Evolutionary conservation across 2,113 vertebrate species (phyloP), one percentile per base, ranked within the genome.

Genomic region (Butorides virescens): DNA sequence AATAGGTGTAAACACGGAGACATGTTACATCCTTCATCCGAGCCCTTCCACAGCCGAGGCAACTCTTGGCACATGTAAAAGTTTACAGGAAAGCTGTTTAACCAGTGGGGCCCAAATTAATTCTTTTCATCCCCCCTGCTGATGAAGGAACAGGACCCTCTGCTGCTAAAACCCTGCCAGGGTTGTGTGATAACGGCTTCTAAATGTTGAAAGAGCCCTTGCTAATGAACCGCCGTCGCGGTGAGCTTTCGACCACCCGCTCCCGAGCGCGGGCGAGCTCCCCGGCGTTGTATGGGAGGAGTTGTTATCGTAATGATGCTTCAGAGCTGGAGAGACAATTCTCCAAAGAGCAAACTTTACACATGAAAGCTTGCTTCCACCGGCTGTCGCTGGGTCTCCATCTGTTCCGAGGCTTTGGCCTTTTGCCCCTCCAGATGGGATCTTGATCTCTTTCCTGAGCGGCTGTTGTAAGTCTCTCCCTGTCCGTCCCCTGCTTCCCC

Each of bases 341-440:
- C 98, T 98, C 98, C 74, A 23, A 67, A 95, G 98, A 97, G 95
- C 96, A 79, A 97, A 98, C 97, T 98, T 98, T 94, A 86, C 97
- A 98, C 98, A 98, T 97, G 98, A 98, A 98, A 98, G 98, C 95
- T 37, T 84, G 95, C 97, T 97, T 92, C 84, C 56, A 96, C 95
- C 98, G 98, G 98, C 98, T 98, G 98, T 91, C 94, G 22, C 97
- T 96, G 83, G 74, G 66, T 42, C 90, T 95, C 97, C 98, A 98
- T 98, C 98, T 98, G 98, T 92, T 98, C 94, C 13, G 80, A 85
- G 96, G 83, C 93, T 93, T 94, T 96, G 82, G 96, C 97, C 97
- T 97, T 91, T 96, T 73, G 94, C 92, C 95, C 91, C 85, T 98
- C 92, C 98, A 98, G 97, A 96, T 98, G 98, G 98, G 97, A 97